Evolutionary conservation across 2,888 invertebrate genomes (phyloP).

Genomic region (Acleris emargana): DNA sequence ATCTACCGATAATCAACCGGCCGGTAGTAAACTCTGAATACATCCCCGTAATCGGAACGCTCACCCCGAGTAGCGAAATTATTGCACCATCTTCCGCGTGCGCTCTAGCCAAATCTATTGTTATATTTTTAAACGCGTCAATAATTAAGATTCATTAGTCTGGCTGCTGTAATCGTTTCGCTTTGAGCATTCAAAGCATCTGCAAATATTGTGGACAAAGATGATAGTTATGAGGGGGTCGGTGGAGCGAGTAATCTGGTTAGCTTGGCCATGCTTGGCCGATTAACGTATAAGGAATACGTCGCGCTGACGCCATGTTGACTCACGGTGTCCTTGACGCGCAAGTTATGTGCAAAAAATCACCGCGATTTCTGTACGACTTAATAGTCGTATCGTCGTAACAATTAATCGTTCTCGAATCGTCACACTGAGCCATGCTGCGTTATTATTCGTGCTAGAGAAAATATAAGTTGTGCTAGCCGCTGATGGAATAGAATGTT

Average conservation of each 20-base stretch:
- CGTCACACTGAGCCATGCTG: background rate
- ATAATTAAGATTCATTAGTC: conserved; percentile 40
- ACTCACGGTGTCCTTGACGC: conserved; percentile 62
- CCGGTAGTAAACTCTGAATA: conserved; percentile 36
- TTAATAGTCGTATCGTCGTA: no score
- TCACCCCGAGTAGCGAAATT: conserved; percentile 42
- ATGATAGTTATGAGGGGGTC: conserved; percentile 27
- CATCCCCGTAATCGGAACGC: conserved; percentile 45
- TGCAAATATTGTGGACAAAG: conserved; percentile 16
- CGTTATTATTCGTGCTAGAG: no score
- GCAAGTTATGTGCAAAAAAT: conserved; percentile 22
- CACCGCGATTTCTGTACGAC: conserved; percentile 48
- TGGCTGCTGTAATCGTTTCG: conserved; percentile 15
- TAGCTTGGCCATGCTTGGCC: conserved; percentile 24
- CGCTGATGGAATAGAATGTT: background rate
- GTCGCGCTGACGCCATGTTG: conserved; percentile 58
- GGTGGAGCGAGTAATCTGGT: conserved; percentile 21
- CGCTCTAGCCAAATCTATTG: conserved; percentile 54
- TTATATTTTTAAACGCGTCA: conserved; percentile 42
- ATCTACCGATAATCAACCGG: conserved; percentile 16
- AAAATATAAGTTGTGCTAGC: no score
- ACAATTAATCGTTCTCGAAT: no score
- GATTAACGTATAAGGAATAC: conserved; percentile 55
- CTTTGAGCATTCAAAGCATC: conserved; percentile 37
- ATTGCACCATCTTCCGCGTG: conserved; percentile 48